Base-by-base conservation (phyloP, 2,888 invertebrate species). In the Yponomeuta plumbellus region DNA sequence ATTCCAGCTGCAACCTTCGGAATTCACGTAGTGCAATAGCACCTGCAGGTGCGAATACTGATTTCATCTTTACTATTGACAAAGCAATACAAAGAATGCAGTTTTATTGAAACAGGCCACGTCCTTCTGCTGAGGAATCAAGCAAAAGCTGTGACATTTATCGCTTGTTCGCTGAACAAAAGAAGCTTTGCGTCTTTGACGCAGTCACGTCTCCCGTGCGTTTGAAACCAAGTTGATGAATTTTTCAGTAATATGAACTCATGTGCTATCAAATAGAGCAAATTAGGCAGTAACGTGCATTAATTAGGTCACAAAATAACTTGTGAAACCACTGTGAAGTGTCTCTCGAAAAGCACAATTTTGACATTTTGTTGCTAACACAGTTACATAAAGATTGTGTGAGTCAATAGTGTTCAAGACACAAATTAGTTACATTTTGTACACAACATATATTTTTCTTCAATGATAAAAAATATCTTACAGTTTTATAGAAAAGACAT, bases 1-100 rank as follows among this genome's bases (percentile, higher is more conserved):
- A 79, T 79, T 85, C 85, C 86, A 89, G 88, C 88, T 85, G 86
- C 86, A 87, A 90, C 90, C 90, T 91, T 90, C 89, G 80, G 78
- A 81, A 84, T 59, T 58, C 59, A 65, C 64, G 56, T 62, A 65
- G 22, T 59, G 66, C 61, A 66, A 64, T 21, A 64, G 34, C 40
- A 66, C 44, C 59, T 59, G 59, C 57, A 56, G 44, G 44, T 52
- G 44, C 17, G 44, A 52, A 13, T 52, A 52, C 44, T 52, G 44
- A 52, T 52, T 52, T 52, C 44, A 52, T 52, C 44, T 52, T 52
- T 52, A 13, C 44, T 52, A 17, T 52, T 52, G 44, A 52, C 44
- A 52, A 52, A 52, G 44, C 44, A 17, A 52, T 52, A 52, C 44
- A 52, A 17, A 13, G 5, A 52, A 13, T 52, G 5, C 4, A 17